Percentiles rank a stretch among this genome's conserved stretches.
Evolutionary conservation across 2,797 vertebrate genomes (phyloP).

Genomic region (Chaetodon trifasciatus): DNA sequence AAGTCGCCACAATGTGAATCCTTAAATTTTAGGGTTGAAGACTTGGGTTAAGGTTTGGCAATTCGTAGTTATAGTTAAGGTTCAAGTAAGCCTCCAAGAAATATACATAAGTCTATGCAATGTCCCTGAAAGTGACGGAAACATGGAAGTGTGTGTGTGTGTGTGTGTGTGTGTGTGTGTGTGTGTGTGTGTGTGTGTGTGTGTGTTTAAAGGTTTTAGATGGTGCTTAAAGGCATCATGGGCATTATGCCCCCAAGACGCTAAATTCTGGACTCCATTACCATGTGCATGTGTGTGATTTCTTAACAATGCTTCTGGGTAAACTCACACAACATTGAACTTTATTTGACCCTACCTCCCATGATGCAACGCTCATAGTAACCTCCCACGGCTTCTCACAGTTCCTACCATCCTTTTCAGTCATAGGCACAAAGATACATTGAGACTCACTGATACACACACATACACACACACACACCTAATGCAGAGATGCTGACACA

Average conservation of each 20-base stretch:
- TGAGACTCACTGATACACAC: slow-evolving; percentile 39
- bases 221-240: slow-evolving; percentile 45
- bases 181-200: slow-evolving; percentile 16
- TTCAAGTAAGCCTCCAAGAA: too few species aligned
- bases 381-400: slow-evolving; percentile 65
- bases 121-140: too few species aligned
- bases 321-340: slow-evolving; percentile 68
- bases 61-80: too few species aligned
- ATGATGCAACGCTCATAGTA: slow-evolving; percentile 67
- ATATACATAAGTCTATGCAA: too few species aligned
- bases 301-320: slow-evolving; percentile 68
- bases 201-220: slow-evolving; percentile 50
- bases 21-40: too few species aligned
- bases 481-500: slow-evolving; percentile 59
- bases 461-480: slow-evolving; percentile 24
- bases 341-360: slow-evolving; percentile 77
- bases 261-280: slow-evolving; percentile 65
- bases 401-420: slow-evolving; percentile 55
- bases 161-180: slow-evolving; percentile 34
- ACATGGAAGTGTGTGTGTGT: slow-evolving; percentile 8
- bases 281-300: slow-evolving; percentile 40
- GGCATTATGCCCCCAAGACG: slow-evolving; percentile 59
- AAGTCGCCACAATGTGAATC: too few species aligned
- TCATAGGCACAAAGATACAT: slow-evolving; percentile 54
- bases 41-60: too few species aligned